Evolutionary conservation across 2,113 vertebrate species (phyloP), one percentile per base, ranked within the genome.

Genomic region (Grammomys surdaster): DNA sequence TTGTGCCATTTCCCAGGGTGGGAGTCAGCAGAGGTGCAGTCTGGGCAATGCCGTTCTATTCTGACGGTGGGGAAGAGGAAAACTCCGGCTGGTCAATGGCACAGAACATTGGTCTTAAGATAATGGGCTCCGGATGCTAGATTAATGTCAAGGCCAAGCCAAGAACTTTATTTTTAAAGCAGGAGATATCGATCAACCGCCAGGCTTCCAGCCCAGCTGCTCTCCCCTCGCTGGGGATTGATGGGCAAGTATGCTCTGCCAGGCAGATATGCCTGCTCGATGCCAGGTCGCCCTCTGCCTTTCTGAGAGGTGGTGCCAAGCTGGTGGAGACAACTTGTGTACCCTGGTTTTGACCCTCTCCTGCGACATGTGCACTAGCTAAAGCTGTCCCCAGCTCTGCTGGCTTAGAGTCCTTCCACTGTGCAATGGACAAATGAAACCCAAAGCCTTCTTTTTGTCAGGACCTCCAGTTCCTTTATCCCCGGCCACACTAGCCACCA

Each of bases 161-260:
- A 96, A 98, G 91, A 98, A 97, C 96, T 94, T 98, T 97, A 97
- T 96, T 98, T 96, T 88, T 94, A 73, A 93, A 92, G 90, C 91
- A 88, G 90, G 89, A 97, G 97, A 92, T 96, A 92, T 95, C 88
- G 95, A 97, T 82, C 96, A 76, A 94, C 87, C 26, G 94, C 97
- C 94, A 98, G 94, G 12, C 24, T 60, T 40, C 96, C 91, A 73
- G 97, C 97, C 96, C 91, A 95, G 84, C 95, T 78, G 93, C 93
- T 97, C 87, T 98, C 78, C 90, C 95, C 97, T 97, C 75, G 84
- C 91, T 75, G 75, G 75, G 89, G 95, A 60, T 91, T 96, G 97
- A 93, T 65, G 73, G 0, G n/a, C 89, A 97, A 94, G 70, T 0
- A 73, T 56, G 5, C 91, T 90, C 97, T 90, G 89, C 85, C 84